phyloP scores from a whole-genome alignment of 2,797 vertebrate species.

The Scyliorhinus canicula region DNA sequence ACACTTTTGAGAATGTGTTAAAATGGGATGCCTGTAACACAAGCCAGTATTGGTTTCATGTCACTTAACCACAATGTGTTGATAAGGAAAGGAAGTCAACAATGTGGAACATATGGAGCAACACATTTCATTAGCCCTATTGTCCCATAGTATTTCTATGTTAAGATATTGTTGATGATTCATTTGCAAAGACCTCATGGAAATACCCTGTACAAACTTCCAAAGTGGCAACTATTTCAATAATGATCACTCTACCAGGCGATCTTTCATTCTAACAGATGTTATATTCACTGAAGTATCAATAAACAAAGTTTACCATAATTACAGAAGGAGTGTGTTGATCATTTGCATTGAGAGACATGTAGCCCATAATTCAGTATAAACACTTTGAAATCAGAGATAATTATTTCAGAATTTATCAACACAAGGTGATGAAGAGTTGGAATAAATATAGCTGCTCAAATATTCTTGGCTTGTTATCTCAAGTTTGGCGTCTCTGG shows the following conservation, averaged over 20 bases:
- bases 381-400: background rate
- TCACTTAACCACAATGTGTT: background rate
- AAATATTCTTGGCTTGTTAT: background rate
- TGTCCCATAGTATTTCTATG: background rate
- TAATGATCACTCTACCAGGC: background rate
- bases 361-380: background rate
- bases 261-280: background rate
- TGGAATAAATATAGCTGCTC: background rate
- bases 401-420: background rate
- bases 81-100: background rate
- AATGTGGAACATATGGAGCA: background rate
- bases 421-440: background rate
- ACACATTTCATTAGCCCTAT: slow-evolving; percentile 18
- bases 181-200: background rate
- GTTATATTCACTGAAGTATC: slow-evolving; percentile 1
- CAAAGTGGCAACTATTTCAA: background rate
- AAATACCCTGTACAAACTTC: background rate
- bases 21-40: background rate
- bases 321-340: slow-evolving; percentile 14
- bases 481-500: background rate
- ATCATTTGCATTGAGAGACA: background rate
- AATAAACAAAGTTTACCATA: background rate
- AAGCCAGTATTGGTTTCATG: background rate
- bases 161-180: slow-evolving; percentile 18
- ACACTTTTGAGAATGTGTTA: background rate